Evolutionary conservation across 2,888 invertebrate species (phyloP), one percentile per base, ranked within the genome.

Genomic region (Zhuqinia jingwanae): DNA sequence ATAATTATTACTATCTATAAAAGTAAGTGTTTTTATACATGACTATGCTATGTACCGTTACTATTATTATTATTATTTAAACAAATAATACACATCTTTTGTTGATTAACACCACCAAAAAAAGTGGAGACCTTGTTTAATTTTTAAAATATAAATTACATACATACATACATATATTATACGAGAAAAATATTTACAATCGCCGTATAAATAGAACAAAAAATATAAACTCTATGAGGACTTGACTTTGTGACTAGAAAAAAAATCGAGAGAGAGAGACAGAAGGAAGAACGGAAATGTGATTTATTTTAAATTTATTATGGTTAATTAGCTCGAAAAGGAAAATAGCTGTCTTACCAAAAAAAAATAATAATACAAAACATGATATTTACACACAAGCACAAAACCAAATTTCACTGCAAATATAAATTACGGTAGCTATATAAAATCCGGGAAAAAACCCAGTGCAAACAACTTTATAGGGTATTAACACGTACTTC

Each of bases 181-280:
- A 53, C 73, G 17, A 27, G n/a, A 73, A 45, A 58, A n/a, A 36
- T 36, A 36, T 36, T 36, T 47, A 70, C 47, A 70, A 22, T 70
- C 13, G 45, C 68, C 47, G n/a, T 70, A 47, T 47, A 45, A 22
- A 8, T 36, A 63, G 3, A 36, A 70, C 42, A 45, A 20, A 13
- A n/a, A 27, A 30, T 36, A 36, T 63, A 63, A 42, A 42, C 45
- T 45, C 47, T 45, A 20, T 70, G 22, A 47, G 45, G 68, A 70
- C 68, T 70, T n/a, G 73, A 53, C 73, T 45, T 3, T 50, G 73
- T 17, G 73, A 73, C 73, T 73, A 73, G 50, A 25, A 13, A 56
- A 56, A 47, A n/a, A 36, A 36, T 36, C 8, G 50, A 13, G 50
- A 50, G n/a, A 50, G 15, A 50, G 50, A 15, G n/a, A n/a, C n/a